Percentiles rank a stretch among this genome's conserved stretches.
Conservation (phyloP, 2,888 invertebrate species). For the Masnerella sp. region DNA sequence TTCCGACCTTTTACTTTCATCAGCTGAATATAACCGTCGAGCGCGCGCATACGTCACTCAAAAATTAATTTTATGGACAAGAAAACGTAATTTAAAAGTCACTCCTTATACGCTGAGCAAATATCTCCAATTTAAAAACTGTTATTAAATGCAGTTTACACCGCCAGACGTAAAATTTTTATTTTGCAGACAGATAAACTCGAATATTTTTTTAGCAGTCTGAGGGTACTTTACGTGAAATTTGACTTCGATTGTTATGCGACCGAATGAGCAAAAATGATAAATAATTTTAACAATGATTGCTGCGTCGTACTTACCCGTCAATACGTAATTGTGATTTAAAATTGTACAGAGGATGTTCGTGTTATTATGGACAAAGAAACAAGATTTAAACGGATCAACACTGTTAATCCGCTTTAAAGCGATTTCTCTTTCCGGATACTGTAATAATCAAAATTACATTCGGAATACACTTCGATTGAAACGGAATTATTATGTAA, state of each 20-base stretch:
- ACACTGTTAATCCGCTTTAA: conserved; percentile 39
- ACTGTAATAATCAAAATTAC: conserved; percentile 42
- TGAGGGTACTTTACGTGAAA: too few relatives aligned
- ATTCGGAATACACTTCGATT: conserved; percentile 7
- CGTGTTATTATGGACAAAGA: conserved; percentile 27
- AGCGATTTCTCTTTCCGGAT: conserved; percentile 25
- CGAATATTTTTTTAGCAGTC: too few relatives aligned
- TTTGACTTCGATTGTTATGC: not conserved
- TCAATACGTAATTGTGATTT: conserved; percentile 32
- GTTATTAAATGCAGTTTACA: too few relatives aligned
- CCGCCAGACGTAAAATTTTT: too few relatives aligned
- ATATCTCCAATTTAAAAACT: too few relatives aligned
- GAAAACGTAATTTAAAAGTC: not conserved
- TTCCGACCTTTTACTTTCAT: conserved; percentile 51
- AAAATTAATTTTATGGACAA: conserved; percentile 9
- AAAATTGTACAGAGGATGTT: conserved; percentile 28
- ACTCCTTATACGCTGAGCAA: too few relatives aligned
- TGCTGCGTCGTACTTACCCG: conserved; percentile 13
- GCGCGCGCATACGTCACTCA: not conserved
- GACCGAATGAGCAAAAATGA: conserved; percentile 4
- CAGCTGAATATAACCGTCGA: conserved; percentile 13
- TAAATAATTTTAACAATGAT: conserved; percentile 21
- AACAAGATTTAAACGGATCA: conserved; percentile 42
- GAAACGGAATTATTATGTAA: conserved; percentile 9
- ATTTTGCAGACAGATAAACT: too few relatives aligned